A percentile compares a stretch with the other conserved stretches of the same genome.
phyloP scores from a whole-genome alignment of 2,888 invertebrate genomes.

The Plagodis dolabraria region DNA sequence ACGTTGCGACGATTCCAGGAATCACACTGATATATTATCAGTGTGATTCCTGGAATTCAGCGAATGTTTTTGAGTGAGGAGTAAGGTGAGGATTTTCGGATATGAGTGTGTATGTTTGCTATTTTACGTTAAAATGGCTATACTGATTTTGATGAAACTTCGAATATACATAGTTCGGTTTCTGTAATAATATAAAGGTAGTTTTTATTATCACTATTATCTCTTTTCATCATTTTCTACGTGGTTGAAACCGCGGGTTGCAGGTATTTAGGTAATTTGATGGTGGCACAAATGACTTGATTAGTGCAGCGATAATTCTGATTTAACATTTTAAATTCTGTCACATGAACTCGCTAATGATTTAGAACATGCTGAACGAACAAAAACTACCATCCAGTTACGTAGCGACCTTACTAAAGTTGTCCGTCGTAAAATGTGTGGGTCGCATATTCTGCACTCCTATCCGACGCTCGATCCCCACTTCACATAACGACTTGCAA shows the following conservation, averaged over 20 bases:
- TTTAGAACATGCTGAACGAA: constrained; percentile 26
- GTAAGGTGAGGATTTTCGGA: too few relatives aligned
- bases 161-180: too few relatives aligned
- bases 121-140: too few relatives aligned
- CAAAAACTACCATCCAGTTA: constrained; percentile 17
- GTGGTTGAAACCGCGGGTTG: too few relatives aligned
- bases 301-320: not conserved
- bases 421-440: constrained; percentile 25
- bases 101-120: too few relatives aligned
- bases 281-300: constrained; percentile 7
- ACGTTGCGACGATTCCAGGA: constrained; percentile 11
- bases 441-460: constrained; percentile 16
- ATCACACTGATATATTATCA: constrained; percentile 14
- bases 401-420: constrained; percentile 22
- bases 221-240: too few relatives aligned
- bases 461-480: constrained; percentile 21
- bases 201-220: too few relatives aligned
- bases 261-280: not conserved
- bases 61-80: not conserved
- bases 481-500: constrained; percentile 32
- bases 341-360: constrained; percentile 20
- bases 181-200: too few relatives aligned
- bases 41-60: too few relatives aligned
- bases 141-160: too few relatives aligned
- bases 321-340: constrained; percentile 10